These are phyloP conservation scores for Aporrectodea caliginosa DNA, from an alignment of 1,140 invertebrate genomes.

Conservation along the genomic window DNA sequence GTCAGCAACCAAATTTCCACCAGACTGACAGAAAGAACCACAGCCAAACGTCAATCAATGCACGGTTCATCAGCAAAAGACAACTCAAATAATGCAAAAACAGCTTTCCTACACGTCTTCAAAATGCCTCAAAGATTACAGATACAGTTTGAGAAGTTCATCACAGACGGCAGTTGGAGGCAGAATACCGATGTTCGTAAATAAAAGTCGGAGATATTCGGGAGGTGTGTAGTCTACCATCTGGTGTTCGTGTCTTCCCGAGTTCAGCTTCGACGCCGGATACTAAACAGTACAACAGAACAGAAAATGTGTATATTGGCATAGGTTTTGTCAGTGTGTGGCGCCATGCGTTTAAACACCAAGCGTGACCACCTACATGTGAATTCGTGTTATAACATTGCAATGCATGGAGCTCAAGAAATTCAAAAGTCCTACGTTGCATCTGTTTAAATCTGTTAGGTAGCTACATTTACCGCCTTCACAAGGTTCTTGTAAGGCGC, in stretches of 20 bases:
- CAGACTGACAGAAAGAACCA: too few relatives aligned
- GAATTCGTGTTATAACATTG: neutral
- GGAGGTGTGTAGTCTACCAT: slow-evolving; percentile 95
- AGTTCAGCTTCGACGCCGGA: slow-evolving; percentile 60
- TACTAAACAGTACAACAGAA: slow-evolving; percentile 62
- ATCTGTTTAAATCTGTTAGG: neutral
- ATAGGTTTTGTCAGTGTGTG: slow-evolving; percentile 9
- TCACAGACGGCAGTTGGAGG: slow-evolving; percentile 95
- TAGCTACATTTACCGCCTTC: too few relatives aligned
- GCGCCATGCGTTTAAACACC: neutral
- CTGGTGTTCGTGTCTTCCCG: slow-evolving; percentile 68
- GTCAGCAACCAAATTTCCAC: too few relatives aligned
- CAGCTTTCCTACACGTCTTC: too few relatives aligned
- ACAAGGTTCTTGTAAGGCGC: too few relatives aligned
- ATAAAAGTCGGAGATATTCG: slow-evolving; percentile 81
- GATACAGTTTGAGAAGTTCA: slow-evolving; percentile 92
- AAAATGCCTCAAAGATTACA: too few relatives aligned
- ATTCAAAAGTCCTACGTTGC: neutral
- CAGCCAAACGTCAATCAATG: too few relatives aligned
- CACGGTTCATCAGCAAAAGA: too few relatives aligned
- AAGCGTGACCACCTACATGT: neutral
- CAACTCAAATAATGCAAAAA: too few relatives aligned
- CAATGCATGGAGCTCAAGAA: neutral
- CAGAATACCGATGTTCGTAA: slow-evolving; percentile 91
- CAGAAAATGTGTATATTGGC: neutral